Conservation (phyloP, 1,140 invertebrate genomes). For the Propsilocerus akamusi region DNA sequence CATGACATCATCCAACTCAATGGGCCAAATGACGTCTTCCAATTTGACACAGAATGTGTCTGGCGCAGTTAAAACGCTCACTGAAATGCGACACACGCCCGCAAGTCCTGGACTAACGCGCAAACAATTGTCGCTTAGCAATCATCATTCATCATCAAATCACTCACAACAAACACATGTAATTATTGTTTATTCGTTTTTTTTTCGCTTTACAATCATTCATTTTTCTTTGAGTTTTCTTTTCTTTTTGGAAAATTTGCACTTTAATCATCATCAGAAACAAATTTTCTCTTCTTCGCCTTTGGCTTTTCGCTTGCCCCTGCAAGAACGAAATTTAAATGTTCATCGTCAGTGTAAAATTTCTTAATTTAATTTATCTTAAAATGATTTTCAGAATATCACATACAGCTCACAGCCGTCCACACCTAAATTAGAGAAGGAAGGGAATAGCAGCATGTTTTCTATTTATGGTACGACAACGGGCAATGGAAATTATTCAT, state of each 20-base stretch:
- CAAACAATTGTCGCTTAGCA: constrained; percentile 20
- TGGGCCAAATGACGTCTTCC: background rate
- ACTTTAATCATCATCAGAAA: background rate
- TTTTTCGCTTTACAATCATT: background rate
- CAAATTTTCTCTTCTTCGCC: background rate
- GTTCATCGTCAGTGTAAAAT: background rate
- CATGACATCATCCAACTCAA: background rate
- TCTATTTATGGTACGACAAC: background rate
- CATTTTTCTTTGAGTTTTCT: background rate
- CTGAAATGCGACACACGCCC: constrained; percentile 67
- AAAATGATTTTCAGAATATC: too few relatives aligned
- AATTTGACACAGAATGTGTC: constrained; percentile 38
- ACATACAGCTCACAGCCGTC: background rate
- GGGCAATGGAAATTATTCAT: background rate
- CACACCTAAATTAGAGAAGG: background rate
- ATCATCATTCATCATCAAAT: constrained; percentile 1
- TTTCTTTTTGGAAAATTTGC: background rate
- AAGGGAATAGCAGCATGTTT: background rate
- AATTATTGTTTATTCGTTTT: constrained; percentile 1
- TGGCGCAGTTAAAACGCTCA: constrained; percentile 68
- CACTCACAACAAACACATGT: background rate
- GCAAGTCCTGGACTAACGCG: constrained; percentile 62
- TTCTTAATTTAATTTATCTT: background rate
- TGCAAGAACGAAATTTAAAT: background rate
- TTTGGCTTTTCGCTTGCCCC: background rate